phyloP scores from a whole-genome alignment of 64 coral and sea anemone species.

The Montipora capricornis region DNA sequence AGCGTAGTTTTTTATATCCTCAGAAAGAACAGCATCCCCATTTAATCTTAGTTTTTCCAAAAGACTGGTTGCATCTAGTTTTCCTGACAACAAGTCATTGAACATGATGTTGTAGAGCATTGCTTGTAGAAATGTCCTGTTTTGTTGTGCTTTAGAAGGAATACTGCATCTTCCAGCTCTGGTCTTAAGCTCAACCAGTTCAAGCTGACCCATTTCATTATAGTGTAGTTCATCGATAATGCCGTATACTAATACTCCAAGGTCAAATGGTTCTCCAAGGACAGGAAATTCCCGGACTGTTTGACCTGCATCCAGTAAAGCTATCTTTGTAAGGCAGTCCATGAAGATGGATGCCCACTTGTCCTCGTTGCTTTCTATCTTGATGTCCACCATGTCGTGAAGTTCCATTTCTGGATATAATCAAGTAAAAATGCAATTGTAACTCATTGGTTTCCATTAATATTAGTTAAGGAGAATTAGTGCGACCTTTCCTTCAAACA shows the following conservation, averaged over 20 bases:
- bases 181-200: conserved; percentile 79
- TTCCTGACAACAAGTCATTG: conserved; percentile 66
- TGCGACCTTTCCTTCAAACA: too few relatives aligned
- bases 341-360: conserved; percentile 75
- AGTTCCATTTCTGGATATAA: conserved; percentile 62
- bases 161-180: conserved; percentile 31
- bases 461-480: too few relatives aligned
- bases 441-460: too few relatives aligned
- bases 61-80: conserved; percentile 19
- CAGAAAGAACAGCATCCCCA: conserved; percentile 40
- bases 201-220: conserved; percentile 57
- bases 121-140: conserved; percentile 50
- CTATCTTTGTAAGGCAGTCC: conserved; percentile 72
- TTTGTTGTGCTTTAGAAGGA: conserved; percentile 68
- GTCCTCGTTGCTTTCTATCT: conserved; percentile 69
- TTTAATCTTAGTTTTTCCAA: conserved; percentile 40
- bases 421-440: neutral
- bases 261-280: conserved; percentile 71
- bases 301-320: conserved; percentile 54
- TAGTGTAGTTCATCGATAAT: conserved; percentile 78
- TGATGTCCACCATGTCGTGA: conserved; percentile 64
- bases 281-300: conserved; percentile 75
- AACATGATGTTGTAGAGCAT: conserved; percentile 81
- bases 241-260: conserved; percentile 74
- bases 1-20: conserved; percentile 58